Conservation (phyloP, 2,888 invertebrate genomes). For the Margaritifera margaritifera region DNA sequence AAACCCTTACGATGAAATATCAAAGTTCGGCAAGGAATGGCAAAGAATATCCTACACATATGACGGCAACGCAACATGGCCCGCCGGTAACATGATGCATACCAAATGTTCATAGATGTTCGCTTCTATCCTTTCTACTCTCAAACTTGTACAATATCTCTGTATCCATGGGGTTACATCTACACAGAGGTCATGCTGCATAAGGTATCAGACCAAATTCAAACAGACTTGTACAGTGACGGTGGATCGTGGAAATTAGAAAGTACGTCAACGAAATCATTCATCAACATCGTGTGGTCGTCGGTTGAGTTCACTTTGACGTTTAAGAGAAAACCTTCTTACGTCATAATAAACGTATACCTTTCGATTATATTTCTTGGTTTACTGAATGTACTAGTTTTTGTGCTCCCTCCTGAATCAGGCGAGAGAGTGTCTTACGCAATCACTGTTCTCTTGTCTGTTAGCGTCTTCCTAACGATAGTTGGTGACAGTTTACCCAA, state of each 20-base stretch:
- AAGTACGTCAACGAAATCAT: neutral
- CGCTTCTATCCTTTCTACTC: conserved; percentile 33
- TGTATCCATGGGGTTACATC: conserved; percentile 25
- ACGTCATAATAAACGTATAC: conserved; percentile 37
- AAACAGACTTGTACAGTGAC: neutral
- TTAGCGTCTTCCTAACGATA: conserved; percentile 43
- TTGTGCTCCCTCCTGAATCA: conserved; percentile 36
- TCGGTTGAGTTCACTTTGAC: neutral
- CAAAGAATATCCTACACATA: too few species aligned
- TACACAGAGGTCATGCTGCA: conserved; percentile 16
- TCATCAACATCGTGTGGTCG: neutral
- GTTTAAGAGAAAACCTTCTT: conserved; percentile 26
- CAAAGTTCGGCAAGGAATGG: too few species aligned
- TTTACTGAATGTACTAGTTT: conserved; percentile 38
- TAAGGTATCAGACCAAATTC: neutral
- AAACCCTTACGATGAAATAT: conserved; percentile 13
- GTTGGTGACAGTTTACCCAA: conserved; percentile 38
- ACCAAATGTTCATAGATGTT: too few species aligned
- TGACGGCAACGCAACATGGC: too few species aligned
- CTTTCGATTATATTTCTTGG: conserved; percentile 42
- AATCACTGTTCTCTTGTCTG: conserved; percentile 43
- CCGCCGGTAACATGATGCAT: too few species aligned
- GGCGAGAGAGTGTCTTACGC: conserved; percentile 41
- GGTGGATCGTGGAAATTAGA: neutral
- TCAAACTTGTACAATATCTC: conserved; percentile 25